phyloP scores from a whole-genome alignment of 2,113 vertebrate species.

The Vidua chalybeata region DNA sequence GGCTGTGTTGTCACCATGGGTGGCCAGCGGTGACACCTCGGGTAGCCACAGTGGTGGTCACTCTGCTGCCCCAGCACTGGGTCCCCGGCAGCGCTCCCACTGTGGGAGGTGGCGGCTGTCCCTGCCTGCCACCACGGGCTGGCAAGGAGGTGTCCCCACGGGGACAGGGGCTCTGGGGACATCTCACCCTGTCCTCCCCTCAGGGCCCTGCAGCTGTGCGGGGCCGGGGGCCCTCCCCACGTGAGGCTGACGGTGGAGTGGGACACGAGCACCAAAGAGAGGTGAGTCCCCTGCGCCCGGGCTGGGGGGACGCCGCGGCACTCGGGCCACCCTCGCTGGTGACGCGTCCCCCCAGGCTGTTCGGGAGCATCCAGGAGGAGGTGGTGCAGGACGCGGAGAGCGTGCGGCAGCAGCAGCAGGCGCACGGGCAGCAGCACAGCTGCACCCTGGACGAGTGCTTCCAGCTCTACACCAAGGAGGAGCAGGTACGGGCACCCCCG shows the following conservation, averaged over 20 bases:
- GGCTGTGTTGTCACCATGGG: background rate
- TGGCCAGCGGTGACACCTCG: background rate
- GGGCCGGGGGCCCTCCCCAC: slow-evolving; percentile 86
- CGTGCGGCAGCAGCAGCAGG: slow-evolving; percentile 85
- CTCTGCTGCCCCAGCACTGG: background rate
- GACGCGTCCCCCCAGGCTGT: slow-evolving; percentile 74
- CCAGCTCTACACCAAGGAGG: slow-evolving; percentile 98
- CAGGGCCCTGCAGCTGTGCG: slow-evolving; percentile 86
- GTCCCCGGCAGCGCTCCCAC: fast-evolving
- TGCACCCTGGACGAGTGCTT: slow-evolving; percentile 95
- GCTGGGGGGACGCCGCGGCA: background rate
- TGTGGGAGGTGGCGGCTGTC: slow-evolving; percentile 17
- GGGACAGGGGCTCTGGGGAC: background rate
- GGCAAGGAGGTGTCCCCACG: slow-evolving; percentile 36
- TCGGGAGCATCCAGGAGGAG: slow-evolving; percentile 90
- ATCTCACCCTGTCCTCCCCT: background rate
- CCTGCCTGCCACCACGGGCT: slow-evolving; percentile 72
- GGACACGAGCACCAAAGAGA: slow-evolving; percentile 85
- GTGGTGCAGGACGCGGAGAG: slow-evolving; percentile 87
- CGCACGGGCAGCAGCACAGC: slow-evolving; percentile 87
- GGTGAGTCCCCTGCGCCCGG: slow-evolving; percentile 72
- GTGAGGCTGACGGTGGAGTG: slow-evolving; percentile 90
- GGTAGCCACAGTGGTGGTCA: background rate
- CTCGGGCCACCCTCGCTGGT: background rate
- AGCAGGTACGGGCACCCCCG: slow-evolving; percentile 79